phyloP scores from a whole-genome alignment of 2,888 invertebrate genomes.

The Romanomermis culicivorax region DNA sequence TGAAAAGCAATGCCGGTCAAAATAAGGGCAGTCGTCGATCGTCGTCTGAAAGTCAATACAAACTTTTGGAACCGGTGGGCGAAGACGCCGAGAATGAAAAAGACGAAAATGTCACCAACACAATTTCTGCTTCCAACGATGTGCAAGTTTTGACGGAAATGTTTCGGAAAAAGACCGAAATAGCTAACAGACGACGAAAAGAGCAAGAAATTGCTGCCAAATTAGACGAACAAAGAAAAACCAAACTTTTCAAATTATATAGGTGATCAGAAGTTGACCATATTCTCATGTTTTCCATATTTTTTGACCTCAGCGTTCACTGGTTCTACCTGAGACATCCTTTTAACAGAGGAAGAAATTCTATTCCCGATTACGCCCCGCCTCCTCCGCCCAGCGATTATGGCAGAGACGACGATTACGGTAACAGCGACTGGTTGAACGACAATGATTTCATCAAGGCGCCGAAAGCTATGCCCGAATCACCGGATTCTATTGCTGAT shows the following conservation, averaged over 20 bases:
- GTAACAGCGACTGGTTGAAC: background rate
- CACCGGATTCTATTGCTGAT: too few relatives aligned
- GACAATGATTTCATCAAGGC: too few relatives aligned
- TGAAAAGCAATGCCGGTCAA: too few relatives aligned
- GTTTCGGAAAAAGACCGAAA: background rate
- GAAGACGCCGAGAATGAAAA: background rate
- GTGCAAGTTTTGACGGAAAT: background rate
- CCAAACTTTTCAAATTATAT: background rate
- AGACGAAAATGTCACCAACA: too few relatives aligned
- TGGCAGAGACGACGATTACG: background rate
- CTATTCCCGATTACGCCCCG: background rate
- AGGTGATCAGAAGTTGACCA: too few relatives aligned
- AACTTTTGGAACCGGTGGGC: background rate
- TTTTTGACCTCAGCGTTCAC: too few relatives aligned
- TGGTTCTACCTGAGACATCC: too few relatives aligned
- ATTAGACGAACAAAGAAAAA: background rate
- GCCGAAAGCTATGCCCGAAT: background rate
- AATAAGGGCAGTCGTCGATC: too few relatives aligned
- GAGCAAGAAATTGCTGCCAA: background rate
- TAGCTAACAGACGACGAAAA: background rate
- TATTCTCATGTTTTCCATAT: too few relatives aligned
- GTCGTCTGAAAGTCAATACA: slow-evolving; percentile 1
- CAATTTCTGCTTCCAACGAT: background rate
- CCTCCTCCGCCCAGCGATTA: background rate
- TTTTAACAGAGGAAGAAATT: background rate